A percentile compares a stretch with the other conserved stretches of the same genome.
Evolutionary conservation across 2,797 vertebrate genomes (phyloP).

Genomic region (Anas acuta): DNA sequence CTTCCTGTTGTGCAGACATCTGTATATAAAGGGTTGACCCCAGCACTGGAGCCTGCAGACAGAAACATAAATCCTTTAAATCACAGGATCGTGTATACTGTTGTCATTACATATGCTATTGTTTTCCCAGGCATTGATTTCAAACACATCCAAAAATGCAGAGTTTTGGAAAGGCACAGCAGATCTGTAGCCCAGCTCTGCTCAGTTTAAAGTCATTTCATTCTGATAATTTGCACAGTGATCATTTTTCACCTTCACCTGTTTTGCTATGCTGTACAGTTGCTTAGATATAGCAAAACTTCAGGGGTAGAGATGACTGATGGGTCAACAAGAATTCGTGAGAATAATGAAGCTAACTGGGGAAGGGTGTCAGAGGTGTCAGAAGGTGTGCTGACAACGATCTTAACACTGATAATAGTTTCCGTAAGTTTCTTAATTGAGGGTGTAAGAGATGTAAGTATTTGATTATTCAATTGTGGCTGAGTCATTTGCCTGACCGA

Average conservation of each 20-base stretch:
- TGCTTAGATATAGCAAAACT: not conserved
- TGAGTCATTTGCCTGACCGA: not conserved
- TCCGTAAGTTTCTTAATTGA: not conserved
- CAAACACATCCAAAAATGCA: not conserved
- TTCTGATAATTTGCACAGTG: not conserved
- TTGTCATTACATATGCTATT: not conserved
- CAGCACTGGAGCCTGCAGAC: not conserved
- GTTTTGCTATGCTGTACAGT: not conserved
- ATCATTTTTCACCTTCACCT: not conserved
- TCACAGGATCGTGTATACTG: not conserved
- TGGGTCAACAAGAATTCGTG: not conserved
- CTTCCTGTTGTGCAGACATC: not conserved
- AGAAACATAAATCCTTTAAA: not conserved
- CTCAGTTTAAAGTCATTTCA: not conserved
- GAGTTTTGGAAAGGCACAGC: not conserved
- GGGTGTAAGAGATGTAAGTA: not conserved
- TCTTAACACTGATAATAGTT: not conserved
- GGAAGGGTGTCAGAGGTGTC: fast-evolving
- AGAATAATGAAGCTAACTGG: not conserved
- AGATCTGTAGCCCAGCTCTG: not conserved
- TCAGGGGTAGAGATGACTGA: not conserved
- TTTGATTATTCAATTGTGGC: constrained; percentile 17
- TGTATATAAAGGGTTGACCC: not conserved
- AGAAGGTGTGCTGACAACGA: not conserved
- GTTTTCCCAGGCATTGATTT: not conserved